Evolutionary conservation across 2,797 vertebrate genomes (phyloP), one percentile per base, ranked within the genome.

Genomic region (Silurus aristotelis): DNA sequence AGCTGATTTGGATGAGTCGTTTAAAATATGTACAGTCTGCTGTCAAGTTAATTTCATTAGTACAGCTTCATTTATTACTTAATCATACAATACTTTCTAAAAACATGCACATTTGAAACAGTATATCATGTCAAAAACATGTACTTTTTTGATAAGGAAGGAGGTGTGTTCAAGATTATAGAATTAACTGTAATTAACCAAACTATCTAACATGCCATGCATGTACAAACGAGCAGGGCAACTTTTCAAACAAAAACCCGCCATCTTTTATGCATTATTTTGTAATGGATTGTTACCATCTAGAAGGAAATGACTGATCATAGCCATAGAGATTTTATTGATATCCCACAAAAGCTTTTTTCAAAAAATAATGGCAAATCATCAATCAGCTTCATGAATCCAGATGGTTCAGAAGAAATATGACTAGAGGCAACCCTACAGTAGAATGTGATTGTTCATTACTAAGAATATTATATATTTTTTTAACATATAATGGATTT

Each of bases 391-490:
- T 64, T 79, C 60, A 79, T 3, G 5, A 0, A 79, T 79, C 77
- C 77, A 64, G 77, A 79, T 46, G 38, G 38, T 46, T 63, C 17
- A 63, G 20, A 64, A 63, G 20, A 46, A 46, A n/a, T 3, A 79
- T 63, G 31, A 20, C 77, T 79, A 19, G 14, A 46, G 60, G 77
- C 38, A 79, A 79, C 20, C 25, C 13, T 79, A 64, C 38, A 46
- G 9, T 61, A 79, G 58, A 31, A 63, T 43, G 75, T 78, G 17
- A 78, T 60, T 60, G 19, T 79, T 56, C 31, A 79, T 63, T 79
- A 61, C 76, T 46, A 43, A 14, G 9, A 22, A 46, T 52, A 52
- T 10, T 52, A 52, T 52, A 31, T 22, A 25, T 20, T 61, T 77
- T 60, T 78, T 60, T 22, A 60, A 15, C 75, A 20, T 25, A 77